Conservation (phyloP, 2,113 vertebrate species). For the Pithys albifrons region DNA sequence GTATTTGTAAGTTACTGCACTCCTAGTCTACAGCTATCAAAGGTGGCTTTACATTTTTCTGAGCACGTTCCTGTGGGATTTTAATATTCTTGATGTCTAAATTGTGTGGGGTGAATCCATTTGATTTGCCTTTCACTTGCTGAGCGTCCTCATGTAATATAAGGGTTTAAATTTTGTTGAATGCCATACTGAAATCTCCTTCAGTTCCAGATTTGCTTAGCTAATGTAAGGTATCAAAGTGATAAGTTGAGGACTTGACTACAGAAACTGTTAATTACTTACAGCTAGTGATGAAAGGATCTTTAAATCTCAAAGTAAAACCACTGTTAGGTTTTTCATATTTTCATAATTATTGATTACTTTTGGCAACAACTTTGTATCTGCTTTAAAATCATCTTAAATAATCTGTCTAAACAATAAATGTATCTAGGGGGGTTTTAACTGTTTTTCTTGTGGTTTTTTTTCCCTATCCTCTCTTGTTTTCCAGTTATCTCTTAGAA, state of each 20-base stretch:
- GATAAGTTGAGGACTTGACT: neutral
- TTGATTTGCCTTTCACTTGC: neutral
- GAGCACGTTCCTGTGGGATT: neutral
- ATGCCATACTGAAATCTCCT: neutral
- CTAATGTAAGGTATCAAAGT: neutral
- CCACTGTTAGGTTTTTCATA: neutral
- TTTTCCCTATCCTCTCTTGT: neutral
- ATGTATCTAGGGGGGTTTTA: neutral
- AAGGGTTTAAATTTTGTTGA: neutral
- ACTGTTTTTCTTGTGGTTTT: neutral
- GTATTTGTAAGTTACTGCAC: neutral
- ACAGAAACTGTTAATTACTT: neutral
- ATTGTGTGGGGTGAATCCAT: neutral
- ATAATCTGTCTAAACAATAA: neutral
- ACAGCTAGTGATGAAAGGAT: neutral
- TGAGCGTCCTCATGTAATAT: neutral
- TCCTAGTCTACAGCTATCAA: neutral
- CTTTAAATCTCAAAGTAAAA: neutral
- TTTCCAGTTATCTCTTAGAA: conserved; percentile 83
- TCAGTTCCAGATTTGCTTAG: neutral
- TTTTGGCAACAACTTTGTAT: neutral
- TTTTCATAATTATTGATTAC: neutral
- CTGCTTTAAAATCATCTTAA: neutral
- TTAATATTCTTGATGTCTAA: neutral
- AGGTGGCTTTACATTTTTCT: neutral